Conservation (phyloP, 2,797 vertebrate species). For the Erethizon dorsatum region DNA sequence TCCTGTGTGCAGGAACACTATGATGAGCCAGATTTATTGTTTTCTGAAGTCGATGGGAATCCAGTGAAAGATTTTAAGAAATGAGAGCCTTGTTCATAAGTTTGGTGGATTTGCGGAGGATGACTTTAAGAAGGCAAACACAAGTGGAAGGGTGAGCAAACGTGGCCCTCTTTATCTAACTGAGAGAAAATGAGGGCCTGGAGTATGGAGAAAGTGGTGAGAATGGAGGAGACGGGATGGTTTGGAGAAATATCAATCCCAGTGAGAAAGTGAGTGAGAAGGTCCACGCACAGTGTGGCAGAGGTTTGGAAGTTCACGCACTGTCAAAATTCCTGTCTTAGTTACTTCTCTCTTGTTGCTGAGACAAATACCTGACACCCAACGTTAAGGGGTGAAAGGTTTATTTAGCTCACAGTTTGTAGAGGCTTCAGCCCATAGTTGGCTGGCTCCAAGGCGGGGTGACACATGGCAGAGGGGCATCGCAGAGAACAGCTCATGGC, state of each 20-base stretch:
- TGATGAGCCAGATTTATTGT: too few relatives aligned
- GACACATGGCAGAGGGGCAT: background rate
- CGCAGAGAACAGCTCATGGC: background rate
- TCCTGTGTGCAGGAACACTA: rapidly evolving
- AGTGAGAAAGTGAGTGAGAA: background rate
- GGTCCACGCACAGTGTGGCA: rapidly evolving
- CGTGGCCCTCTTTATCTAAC: too few relatives aligned
- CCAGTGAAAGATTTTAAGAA: background rate
- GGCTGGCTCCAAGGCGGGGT: background rate
- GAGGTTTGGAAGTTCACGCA: too few relatives aligned
- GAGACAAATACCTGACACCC: background rate
- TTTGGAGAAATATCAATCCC: background rate
- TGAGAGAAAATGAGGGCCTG: background rate
- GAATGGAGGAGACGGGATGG: background rate
- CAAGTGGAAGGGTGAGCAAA: rapidly evolving
- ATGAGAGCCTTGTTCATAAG: background rate
- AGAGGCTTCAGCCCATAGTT: background rate
- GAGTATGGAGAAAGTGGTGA: rapidly evolving
- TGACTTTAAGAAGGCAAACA: too few relatives aligned
- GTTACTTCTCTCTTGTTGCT: background rate
- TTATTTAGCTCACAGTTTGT: background rate
- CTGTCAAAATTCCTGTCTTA: background rate
- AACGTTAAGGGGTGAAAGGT: background rate
- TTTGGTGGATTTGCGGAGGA: rapidly evolving
- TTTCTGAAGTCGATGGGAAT: background rate